These are phyloP conservation scores for Drosophila murphyi DNA, from an alignment of 1,140 invertebrate genomes.

Conservation along the genomic window DNA sequence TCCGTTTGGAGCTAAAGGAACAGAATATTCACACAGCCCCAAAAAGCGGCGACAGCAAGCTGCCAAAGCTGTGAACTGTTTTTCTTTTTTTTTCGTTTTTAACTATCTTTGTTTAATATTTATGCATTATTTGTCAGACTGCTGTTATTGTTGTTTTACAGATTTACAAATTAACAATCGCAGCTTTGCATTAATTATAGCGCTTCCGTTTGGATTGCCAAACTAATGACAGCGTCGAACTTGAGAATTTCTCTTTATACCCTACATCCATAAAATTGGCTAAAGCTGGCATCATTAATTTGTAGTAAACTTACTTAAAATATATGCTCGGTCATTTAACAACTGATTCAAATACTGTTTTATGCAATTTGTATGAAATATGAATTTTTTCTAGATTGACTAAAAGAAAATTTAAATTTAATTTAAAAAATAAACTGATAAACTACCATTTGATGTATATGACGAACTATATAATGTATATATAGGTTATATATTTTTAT, in stretches of 20 bases:
- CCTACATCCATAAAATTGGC: background rate
- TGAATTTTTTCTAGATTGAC: too few relatives aligned
- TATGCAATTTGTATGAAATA: too few relatives aligned
- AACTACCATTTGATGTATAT: too few relatives aligned
- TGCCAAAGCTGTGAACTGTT: conserved; percentile 57
- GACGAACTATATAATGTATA: too few relatives aligned
- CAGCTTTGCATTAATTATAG: conserved; percentile 78
- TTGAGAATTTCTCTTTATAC: conserved; percentile 11
- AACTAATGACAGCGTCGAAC: conserved; percentile 37
- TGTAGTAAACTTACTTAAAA: background rate
- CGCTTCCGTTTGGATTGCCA: conserved; percentile 57
- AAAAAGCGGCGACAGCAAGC: conserved; percentile 49
- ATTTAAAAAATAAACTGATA: too few relatives aligned
- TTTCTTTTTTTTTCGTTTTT: conserved; percentile 26
- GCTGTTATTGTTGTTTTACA: conserved; percentile 51
- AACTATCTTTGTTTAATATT: conserved; percentile 72
- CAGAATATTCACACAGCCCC: conserved; percentile 79
- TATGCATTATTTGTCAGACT: conserved; percentile 62
- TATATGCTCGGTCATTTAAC: too few relatives aligned
- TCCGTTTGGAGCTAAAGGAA: conserved; percentile 67
- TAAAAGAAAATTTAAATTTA: too few relatives aligned
- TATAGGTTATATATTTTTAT: too few relatives aligned
- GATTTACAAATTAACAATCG: conserved; percentile 79
- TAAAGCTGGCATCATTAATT: background rate
- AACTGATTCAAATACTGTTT: too few relatives aligned